Evolutionary conservation across 1,140 invertebrate species (phyloP).

Genomic region (Pseudomyrmex sp.): DNA sequence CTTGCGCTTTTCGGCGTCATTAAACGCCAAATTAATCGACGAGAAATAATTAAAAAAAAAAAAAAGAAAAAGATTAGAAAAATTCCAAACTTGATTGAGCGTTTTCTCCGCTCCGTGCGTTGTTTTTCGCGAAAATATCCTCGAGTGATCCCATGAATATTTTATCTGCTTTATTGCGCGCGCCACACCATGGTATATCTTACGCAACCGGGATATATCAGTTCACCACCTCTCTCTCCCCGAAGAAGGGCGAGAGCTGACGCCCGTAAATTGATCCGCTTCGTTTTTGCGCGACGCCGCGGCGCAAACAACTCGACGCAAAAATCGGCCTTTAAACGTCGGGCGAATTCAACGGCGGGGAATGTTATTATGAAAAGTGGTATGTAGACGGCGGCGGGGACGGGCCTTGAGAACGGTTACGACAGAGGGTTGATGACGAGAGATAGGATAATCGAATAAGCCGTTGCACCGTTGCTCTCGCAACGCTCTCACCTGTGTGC

Average conservation of each 20-base stretch:
- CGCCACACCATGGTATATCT: background rate
- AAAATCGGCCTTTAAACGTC: conserved; percentile 52
- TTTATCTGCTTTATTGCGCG: background rate
- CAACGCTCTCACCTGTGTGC: conserved; percentile 32
- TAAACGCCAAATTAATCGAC: conserved; percentile 14
- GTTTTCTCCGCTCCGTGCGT: too few species aligned
- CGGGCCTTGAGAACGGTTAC: conserved; percentile 46
- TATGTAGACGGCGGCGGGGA: conserved; percentile 1
- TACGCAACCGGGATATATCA: conserved; percentile 18
- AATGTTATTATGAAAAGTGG: conserved; percentile 59
- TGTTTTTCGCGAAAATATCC: background rate
- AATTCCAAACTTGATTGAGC: too few species aligned
- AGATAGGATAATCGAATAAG: conserved; percentile 70
- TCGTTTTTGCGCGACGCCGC: conserved; percentile 58
- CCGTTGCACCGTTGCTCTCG: conserved; percentile 49
- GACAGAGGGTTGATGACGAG: conserved; percentile 66
- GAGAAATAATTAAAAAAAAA: background rate
- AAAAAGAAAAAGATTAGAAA: too few species aligned
- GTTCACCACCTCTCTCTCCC: background rate
- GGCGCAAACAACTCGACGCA: conserved; percentile 35
- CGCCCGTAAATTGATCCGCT: conserved; percentile 30
- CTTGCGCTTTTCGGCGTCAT: background rate
- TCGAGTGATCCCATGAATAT: background rate
- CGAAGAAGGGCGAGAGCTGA: conserved; percentile 12
- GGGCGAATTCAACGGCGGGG: conserved; percentile 18